Evolutionary conservation across 2,113 vertebrate genomes (phyloP).

Genomic region (Oenanthe melanoleuca): DNA sequence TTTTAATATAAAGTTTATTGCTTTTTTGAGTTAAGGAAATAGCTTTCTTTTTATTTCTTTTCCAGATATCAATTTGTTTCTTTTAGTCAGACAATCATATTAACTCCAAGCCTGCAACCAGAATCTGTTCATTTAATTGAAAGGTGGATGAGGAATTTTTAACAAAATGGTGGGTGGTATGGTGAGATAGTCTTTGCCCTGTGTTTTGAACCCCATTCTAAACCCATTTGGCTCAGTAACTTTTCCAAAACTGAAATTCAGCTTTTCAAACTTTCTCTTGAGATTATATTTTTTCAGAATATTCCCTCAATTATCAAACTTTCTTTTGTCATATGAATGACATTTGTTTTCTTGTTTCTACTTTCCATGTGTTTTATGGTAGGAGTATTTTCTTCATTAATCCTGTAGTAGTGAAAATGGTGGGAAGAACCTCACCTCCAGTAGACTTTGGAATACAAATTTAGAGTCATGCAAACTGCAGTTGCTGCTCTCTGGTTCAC

Average conservation of each 20-base stretch:
- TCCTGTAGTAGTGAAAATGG: background rate
- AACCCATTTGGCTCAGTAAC: background rate
- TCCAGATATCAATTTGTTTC: background rate
- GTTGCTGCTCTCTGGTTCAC: background rate
- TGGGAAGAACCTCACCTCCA: background rate
- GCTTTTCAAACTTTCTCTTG: background rate
- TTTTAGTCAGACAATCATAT: background rate
- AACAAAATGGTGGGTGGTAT: background rate
- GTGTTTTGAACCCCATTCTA: background rate
- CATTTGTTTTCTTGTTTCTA: background rate
- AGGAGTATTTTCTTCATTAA: background rate
- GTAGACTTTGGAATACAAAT: background rate
- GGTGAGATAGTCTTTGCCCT: background rate
- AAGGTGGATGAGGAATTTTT: background rate
- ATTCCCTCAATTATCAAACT: background rate
- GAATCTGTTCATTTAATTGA: background rate
- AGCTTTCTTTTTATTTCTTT: background rate
- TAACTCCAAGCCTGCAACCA: background rate
- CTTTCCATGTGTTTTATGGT: background rate
- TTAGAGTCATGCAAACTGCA: background rate
- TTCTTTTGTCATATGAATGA: background rate
- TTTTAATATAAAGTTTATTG: background rate
- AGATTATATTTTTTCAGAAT: background rate
- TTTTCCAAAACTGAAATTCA: background rate
- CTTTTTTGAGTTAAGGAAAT: background rate